These are phyloP conservation scores for Hylomyscus alleni DNA, from an alignment of 2,797 vertebrate species.

Conservation along the genomic window DNA sequence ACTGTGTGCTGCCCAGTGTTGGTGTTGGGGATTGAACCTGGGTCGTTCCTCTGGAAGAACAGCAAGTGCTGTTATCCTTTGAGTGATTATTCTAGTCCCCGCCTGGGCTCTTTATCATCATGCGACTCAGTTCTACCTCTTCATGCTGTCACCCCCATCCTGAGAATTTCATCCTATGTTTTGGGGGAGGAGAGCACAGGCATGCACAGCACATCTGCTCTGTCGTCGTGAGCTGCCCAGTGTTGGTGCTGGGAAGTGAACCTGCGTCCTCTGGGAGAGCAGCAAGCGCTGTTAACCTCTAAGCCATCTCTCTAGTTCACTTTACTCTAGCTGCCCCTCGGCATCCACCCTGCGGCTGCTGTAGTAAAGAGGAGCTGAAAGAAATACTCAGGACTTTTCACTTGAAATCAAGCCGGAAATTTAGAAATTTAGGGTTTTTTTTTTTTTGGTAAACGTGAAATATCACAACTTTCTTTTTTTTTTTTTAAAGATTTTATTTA, in stretches of 20 bases:
- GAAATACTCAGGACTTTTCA: not conserved
- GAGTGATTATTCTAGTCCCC: not conserved
- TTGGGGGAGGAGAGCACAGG: no score
- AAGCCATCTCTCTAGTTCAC: not conserved
- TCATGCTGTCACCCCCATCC: no score
- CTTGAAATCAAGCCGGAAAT: not conserved
- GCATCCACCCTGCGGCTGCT: not conserved
- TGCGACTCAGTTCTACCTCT: no score
- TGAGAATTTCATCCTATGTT: no score
- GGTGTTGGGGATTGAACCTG: not conserved
- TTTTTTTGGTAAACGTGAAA: conserved; percentile 11
- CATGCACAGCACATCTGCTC: no score
- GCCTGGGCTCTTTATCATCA: no score
- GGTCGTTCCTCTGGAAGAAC: not conserved
- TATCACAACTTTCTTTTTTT: conserved; percentile 40
- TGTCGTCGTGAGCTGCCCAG: not conserved
- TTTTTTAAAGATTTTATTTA: no score
- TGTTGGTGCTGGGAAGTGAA: not conserved
- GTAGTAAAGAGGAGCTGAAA: not conserved
- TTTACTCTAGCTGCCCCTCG: not conserved
- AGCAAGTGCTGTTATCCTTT: not conserved
- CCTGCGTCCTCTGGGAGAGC: not conserved
- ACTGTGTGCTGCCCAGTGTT: not conserved
- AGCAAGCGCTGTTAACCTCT: not conserved
- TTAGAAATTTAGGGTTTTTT: no score